phyloP scores from a whole-genome alignment of 2,888 invertebrate genomes.

The Macaria notata region DNA sequence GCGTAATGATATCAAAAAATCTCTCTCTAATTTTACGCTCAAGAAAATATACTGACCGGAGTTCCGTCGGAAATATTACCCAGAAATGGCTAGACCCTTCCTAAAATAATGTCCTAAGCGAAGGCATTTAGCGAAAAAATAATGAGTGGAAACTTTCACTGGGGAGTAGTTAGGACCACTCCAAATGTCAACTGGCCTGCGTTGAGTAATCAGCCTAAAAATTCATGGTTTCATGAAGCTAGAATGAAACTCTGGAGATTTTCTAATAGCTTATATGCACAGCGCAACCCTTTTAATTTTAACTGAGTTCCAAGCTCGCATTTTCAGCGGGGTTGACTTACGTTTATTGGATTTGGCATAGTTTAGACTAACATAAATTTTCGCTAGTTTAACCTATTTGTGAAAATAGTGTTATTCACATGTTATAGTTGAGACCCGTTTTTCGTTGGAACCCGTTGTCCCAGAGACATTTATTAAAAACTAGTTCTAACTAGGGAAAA shows the following conservation, averaged over 20 bases:
- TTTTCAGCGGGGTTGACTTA: constrained; percentile 9
- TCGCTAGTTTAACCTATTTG: too few species aligned
- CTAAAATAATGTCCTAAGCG: constrained; percentile 17
- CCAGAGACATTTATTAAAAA: too few species aligned
- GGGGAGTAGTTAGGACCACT: constrained; percentile 45
- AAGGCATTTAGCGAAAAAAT: constrained; percentile 25
- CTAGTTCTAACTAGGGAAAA: too few species aligned
- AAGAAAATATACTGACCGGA: too few species aligned
- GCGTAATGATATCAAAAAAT: too few species aligned
- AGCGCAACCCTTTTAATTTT: constrained; percentile 19
- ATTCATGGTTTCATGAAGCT: constrained; percentile 44
- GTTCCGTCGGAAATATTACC: too few species aligned
- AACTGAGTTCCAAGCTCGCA: constrained; percentile 1
- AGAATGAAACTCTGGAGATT: constrained; percentile 32
- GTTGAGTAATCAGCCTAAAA: constrained; percentile 48
- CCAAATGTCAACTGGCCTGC: constrained; percentile 42
- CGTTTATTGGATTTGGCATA: neutral
- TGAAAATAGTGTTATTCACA: too few species aligned
- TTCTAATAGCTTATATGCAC: constrained; percentile 25
- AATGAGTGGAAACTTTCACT: constrained; percentile 37
- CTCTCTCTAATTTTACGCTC: too few species aligned
- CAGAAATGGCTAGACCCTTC: neutral
- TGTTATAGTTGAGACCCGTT: too few species aligned
- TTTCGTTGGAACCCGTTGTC: too few species aligned
- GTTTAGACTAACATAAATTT: too few species aligned